Evolutionary conservation across 2,113 vertebrate species (phyloP).

Genomic region (Numida meleagris): DNA sequence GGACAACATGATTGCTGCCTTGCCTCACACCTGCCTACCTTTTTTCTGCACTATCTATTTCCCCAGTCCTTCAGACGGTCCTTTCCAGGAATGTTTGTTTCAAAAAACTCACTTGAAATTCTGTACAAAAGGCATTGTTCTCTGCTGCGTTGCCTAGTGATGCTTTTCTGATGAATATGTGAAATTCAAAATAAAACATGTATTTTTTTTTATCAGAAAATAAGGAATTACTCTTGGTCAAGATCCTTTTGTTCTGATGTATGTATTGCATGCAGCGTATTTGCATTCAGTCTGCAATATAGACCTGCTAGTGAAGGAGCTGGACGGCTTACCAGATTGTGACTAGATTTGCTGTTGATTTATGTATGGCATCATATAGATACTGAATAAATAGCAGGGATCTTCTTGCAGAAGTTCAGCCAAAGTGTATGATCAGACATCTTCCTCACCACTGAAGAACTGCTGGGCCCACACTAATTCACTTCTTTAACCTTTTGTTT

Average conservation of each 20-base stretch:
- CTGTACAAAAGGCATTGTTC: neutral
- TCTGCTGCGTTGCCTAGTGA: neutral
- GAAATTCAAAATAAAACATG: neutral
- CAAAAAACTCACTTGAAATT: neutral
- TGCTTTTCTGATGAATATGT: neutral
- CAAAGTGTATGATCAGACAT: neutral
- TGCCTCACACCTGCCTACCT: too few relatives aligned
- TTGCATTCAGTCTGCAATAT: neutral
- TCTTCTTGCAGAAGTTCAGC: slow-evolving; percentile 11
- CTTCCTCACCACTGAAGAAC: neutral
- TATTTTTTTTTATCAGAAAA: neutral
- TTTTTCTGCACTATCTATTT: neutral
- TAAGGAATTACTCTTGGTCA: neutral
- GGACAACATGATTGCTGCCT: neutral
- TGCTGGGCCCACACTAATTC: neutral
- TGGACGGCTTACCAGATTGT: neutral
- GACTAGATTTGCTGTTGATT: neutral
- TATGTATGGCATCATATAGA: neutral
- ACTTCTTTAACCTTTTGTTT: slow-evolving; percentile 5
- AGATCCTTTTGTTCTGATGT: neutral
- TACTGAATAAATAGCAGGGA: neutral
- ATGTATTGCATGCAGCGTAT: neutral
- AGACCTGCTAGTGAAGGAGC: neutral
- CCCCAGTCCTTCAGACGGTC: neutral
- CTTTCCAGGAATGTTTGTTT: neutral